Conservation (phyloP, 1,140 invertebrate genomes). For the Danaus melanippus region DNA sequence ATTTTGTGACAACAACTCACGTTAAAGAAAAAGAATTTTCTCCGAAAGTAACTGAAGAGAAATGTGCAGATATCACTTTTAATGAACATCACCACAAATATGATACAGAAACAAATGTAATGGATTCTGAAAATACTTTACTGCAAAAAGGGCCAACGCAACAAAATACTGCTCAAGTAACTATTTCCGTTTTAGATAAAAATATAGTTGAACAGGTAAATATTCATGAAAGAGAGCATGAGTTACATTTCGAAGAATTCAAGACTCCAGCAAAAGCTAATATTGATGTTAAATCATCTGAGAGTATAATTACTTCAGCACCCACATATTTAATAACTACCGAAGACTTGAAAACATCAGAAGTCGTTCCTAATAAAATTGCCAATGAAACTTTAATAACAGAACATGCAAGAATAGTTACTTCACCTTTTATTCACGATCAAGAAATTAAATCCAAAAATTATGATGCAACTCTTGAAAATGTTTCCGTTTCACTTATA, state of each 20-base stretch:
- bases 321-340: constrained; percentile 34
- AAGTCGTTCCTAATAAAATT: constrained; percentile 30
- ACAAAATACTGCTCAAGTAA: constrained; percentile 39
- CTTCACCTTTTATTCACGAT: constrained; percentile 43
- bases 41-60: constrained; percentile 56
- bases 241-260: constrained; percentile 33
- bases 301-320: constrained; percentile 48
- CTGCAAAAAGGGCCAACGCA: constrained; percentile 31
- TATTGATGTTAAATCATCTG: constrained; percentile 38
- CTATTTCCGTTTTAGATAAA: constrained; percentile 63
- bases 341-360: constrained; percentile 24
- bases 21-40: constrained; percentile 73
- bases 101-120: constrained; percentile 72
- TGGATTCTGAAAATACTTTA: constrained; percentile 72
- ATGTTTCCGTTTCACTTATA: constrained; percentile 32
- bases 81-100: constrained; percentile 74
- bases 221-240: constrained; percentile 51
- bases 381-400: constrained; percentile 44
- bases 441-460: constrained; percentile 34
- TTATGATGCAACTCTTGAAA: constrained; percentile 26
- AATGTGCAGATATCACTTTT: constrained; percentile 73
- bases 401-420: constrained; percentile 44
- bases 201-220: constrained; percentile 59
- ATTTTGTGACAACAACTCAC: constrained; percentile 74
- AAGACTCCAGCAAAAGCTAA: constrained; percentile 33